Evolutionary conservation across 2,113 vertebrate species (phyloP), one percentile per base, ranked within the genome.

Genomic region (Chrysemys picta): DNA sequence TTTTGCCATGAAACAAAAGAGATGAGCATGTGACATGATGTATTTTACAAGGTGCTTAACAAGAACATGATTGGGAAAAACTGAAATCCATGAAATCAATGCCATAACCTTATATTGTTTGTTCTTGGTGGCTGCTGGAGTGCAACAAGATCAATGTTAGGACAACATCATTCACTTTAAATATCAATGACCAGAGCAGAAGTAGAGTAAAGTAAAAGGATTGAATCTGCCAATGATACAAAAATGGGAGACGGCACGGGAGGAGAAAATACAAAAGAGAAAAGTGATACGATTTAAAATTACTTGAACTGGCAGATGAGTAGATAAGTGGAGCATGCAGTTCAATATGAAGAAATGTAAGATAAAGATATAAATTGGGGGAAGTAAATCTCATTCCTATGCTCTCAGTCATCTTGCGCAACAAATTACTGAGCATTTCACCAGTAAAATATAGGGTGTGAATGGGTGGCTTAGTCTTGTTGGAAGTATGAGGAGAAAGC

Each of bases 71-170:
- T 97, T 94, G 93, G 95, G 90, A 78, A 93, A 93, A 92, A 96
- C 80, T 96, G 94, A 76, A 97, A 98, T 98, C 97, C 97, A 97
- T 98, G 81, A 91, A 97, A 98, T 98, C 97, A 91, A 98, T 98
- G 94, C n/a, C 57, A 98, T 97, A 97, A 97, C 93, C 95, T 94
- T 95, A 98, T 98, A 97, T 96, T 97, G 89, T 79, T 96, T 97
- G 96, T 93, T 97, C 90, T 78, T 47, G 76, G 94, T 93, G 96
- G 91, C 94, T 97, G 90, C 79, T 95, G 97, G 95, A 97, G 97
- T 95, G 93, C 95, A 96, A 90, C 38, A 31, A 84, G 95, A 98
- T 97, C 97, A 93, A 97, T 97, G 96, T 92, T 93, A 97, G 94
- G 96, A 97, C 97, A 97, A 31, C 96, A 93, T 93, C 96, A 92